Base-by-base conservation (phyloP, 2,888 invertebrate genomes). In the Xylota segnis region DNA sequence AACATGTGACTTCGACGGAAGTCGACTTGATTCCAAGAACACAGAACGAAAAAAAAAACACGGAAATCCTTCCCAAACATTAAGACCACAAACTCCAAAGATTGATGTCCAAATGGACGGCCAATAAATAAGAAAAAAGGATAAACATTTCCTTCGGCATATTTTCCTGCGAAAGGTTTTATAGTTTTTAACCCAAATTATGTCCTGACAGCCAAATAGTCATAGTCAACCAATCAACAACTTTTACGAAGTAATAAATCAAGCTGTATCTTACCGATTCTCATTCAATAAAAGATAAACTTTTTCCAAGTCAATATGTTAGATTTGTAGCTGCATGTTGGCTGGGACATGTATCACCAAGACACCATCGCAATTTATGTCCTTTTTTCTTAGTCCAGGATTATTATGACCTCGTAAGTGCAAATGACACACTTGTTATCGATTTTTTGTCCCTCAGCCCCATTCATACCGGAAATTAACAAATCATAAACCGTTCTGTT, bases 401-500 rank as follows among this genome's bases (percentile, higher is more conserved):
- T 34, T 47, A 47, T 32, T 12, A 34, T 2, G 27, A 50, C 27
- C 2, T 43, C 52, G 6, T 40, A 43, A 70, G 56, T 56, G 70
- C 32, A 32, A 70, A 43, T 23, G 54, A 56, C 56, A 68, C 37
- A 68, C 4, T 16, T 14, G n/a, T 7, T 12, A 71, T 59, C 47
- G 71, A 71, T 66, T 61, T 29, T 12, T 58, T 27, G 9, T 9
- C 10, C 4, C 14, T 18, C 18, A 1, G 10, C 0, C 10, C 29
- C 32, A 43, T 29, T 29, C 1, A 32, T 54, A 29, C 58, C 59
- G 75, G 65, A 81, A 81, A 84, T 84, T 84, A 84, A 84, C 81
- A 84, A 81, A 81, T 84, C 84, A 81, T 84, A 81, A 84, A 81
- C 43, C 59, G 18, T 23, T 63, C 37, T 75, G 70, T 75, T 84